Evolutionary conservation across 1,140 invertebrate genomes (phyloP), one percentile per base, ranked within the genome.

Genomic region (Drosophila triauraria): DNA sequence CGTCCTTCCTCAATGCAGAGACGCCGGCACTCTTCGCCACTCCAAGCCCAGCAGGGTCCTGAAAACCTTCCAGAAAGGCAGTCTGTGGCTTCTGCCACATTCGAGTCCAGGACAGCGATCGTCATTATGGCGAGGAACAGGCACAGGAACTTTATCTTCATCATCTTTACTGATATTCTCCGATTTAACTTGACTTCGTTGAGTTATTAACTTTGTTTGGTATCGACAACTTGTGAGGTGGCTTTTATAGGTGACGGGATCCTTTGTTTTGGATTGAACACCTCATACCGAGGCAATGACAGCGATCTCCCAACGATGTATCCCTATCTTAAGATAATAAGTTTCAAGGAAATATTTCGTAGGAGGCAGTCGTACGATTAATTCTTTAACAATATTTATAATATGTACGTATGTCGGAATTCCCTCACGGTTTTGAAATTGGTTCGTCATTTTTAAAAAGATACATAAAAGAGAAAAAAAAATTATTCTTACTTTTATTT

Each of bases 1-100:
- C 13, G 23, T 64, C 64, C 58, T 23, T 63, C 64, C 15, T 67
- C 59, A 8, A 4, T 20, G 44, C 44, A 67, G 17, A 67, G 30
- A 2, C 63, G 40, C 9, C 63, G 59, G 32, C 57, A 67, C 43
- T 63, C 15, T 13, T 62, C 57, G 4, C 43, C 43, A 23, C 35
- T 44, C 57, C 57, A 67, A 2, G 35, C 44, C 32, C 32, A 30
- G 13, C 64, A 63, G 4, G 30, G 30, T n/a, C 44, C 64, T 30
- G 25, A 48, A 20, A 48, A 67, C 8, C 0, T 32, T 12, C 35
- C 59, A 13, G 59, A 67, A 0, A 12, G 42, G 17, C 58, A 63
- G 38, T 60, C 58, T 2, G 4, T 13, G 9, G 64, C 64, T 8
- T 61, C 44, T 13, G 43, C 30, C 30, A n/a, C 10, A 12, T 62